Base-by-base conservation (phyloP, 2,888 invertebrate species). In the Pediacus dermestoides region DNA sequence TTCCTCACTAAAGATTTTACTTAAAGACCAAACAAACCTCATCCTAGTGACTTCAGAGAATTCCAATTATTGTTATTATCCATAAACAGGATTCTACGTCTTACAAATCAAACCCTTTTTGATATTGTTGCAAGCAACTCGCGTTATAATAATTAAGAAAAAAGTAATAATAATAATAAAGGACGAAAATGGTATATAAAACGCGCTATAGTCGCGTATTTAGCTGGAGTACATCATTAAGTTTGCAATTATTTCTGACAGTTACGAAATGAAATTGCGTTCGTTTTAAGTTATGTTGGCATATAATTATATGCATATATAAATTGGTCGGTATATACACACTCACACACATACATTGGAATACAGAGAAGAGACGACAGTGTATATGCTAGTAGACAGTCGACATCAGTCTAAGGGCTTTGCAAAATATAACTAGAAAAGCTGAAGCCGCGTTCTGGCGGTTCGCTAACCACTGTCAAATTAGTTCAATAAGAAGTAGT, bases 401-500 rank as follows among this genome's bases (percentile, higher is more conserved):
- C 34, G 38, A 25, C 37, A 25, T 16, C 25, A 31, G 46, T 50
- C 51, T 55, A 52, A 53, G 51, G 49, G 54, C 39, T 25, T 26
- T 44, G 50, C 42, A 56, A 56, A 58, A 56, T 55, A 57, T 52
- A 58, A 56, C 55, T 52, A 50, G 55, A 60, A 58, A 58, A 60
- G 57, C 61, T 58, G 55, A 57, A 58, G 58, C 55, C 53, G 56
- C 57, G 55, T 49, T 54, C 41, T 46, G 51, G 58, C 51, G 58
- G 57, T 56, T 55, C 58, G 49, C 59, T 61, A 67, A 66, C 64
- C 65, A 56, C 62, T 53, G 61, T 46, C 61, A 70, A 70, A 71
- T 71, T 71, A 70, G 71, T 71, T 70, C 71, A 71, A 71, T 71
- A 71, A 71, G 70, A 70, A 68, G 56, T 63, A 70, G 70, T 69